Conservation (phyloP, 2,797 vertebrate genomes). For the Chelon labrosus region DNA sequence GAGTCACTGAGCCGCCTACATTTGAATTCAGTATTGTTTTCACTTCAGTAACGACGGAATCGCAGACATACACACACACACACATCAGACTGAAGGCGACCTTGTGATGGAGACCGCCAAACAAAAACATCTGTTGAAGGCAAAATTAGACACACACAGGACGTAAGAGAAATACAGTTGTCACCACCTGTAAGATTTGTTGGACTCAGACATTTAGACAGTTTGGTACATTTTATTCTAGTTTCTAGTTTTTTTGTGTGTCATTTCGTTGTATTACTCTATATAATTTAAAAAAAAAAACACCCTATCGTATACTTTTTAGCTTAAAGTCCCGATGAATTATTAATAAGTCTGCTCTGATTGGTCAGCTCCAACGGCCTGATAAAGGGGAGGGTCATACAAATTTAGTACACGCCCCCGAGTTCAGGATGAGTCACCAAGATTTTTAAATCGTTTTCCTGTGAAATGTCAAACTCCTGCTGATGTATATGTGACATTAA, state of each 20-base stretch:
- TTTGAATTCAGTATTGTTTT: slow-evolving; percentile 48
- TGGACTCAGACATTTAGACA: neutral
- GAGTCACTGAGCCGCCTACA: slow-evolving; percentile 35
- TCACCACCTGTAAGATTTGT: slow-evolving; percentile 3
- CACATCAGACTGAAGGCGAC: slow-evolving; percentile 26
- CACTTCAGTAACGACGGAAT: slow-evolving; percentile 25
- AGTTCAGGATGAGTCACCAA: too few relatives aligned
- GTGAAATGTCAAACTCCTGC: too few relatives aligned
- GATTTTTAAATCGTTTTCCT: too few relatives aligned
- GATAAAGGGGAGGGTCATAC: too few relatives aligned
- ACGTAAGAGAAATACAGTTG: slow-evolving; percentile 23
- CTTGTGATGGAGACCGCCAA: slow-evolving; percentile 28
- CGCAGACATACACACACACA: slow-evolving; percentile 9
- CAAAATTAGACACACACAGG: slow-evolving; percentile 50
- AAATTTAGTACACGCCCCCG: too few relatives aligned
- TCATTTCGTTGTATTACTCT: neutral
- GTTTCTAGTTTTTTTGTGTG: neutral
- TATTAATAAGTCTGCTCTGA: too few relatives aligned
- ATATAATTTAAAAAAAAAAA: neutral
- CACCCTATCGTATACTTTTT: neutral
- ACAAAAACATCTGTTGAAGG: slow-evolving; percentile 55
- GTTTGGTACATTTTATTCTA: neutral
- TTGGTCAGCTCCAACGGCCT: too few relatives aligned
- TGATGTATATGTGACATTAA: too few relatives aligned
- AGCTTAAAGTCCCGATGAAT: neutral